Base-by-base conservation (phyloP, 2,888 invertebrate genomes). In the Colostygia pectinataria region DNA sequence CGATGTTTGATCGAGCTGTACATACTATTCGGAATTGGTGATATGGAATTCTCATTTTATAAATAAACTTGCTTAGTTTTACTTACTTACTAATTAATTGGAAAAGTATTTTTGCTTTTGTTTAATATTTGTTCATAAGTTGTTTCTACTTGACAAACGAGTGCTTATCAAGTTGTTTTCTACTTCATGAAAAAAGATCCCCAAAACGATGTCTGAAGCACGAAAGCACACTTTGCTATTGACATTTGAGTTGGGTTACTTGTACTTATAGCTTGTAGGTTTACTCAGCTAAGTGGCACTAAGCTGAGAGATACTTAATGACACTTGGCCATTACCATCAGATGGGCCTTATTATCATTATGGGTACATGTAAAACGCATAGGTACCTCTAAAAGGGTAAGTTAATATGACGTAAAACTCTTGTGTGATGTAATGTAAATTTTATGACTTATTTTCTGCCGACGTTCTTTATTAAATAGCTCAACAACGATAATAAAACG, bases 321-420 rank as follows among this genome's bases (percentile, higher is more conserved):
- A 54, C 38, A 52, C 36, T 27, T 34, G 28, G 13, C 43, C 55
- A 51, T 55, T 46, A 57, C 38, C 53, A 46, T 53, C 55, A 52
- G 41, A 36, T 50, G 57, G 32, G 28, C 14, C 10, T 27, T 41
- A 49, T 49, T 55, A 55, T 13, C 48, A 48, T 50, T 55, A 46
- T 44, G 33, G 38, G 34, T 41, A 24, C 31, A 39, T 24, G 10
- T 37, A 45, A 55, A 57, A 59, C 38, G 25, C 40, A 51, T 31
- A 25, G n/a, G n/a, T n/a, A 27, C 23, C 8, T 14, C 24, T 49
- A 13, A 41, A 41, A 45, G 32, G 40, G 36, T 41, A 20, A n/a
- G 36, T 28, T 28, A 38, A 23, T 13, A 12, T 42, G 23, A 46
- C 20, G 29, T 12, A 36, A 39, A 47, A 9, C 18, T 18, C 32